Evolutionary conservation across 2,797 vertebrate genomes (phyloP).

Genomic region (Acrocephalus scirpaceus): DNA sequence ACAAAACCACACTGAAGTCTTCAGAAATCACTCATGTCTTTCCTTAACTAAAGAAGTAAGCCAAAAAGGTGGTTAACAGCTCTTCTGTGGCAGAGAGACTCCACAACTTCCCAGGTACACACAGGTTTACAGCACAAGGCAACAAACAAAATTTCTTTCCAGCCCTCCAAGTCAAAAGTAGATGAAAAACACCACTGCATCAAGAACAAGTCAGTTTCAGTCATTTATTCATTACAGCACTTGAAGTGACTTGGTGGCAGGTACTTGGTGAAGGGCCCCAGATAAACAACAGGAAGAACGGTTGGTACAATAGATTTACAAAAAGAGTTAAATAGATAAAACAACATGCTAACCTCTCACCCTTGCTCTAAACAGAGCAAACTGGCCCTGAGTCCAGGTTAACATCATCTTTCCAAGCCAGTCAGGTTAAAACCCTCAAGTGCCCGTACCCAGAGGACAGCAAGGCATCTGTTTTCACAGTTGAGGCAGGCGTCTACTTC

Average conservation of each 20-base stretch:
- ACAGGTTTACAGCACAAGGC: not conserved
- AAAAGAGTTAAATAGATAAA: constrained; percentile 37
- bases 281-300: not conserved
- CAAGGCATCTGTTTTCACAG: not conserved
- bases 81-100: not conserved
- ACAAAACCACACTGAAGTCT: not conserved
- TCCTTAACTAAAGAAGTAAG: not conserved
- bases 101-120: accelerated
- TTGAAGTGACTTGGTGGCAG: not conserved
- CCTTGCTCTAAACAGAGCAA: not conserved
- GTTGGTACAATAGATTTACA: not conserved
- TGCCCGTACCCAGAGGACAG: not conserved
- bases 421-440: not conserved
- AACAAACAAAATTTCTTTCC: not conserved
- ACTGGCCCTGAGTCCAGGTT: not conserved
- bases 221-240: constrained; percentile 31
- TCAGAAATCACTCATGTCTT: not conserved
- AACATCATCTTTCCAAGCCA: not conserved
- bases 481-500: not conserved
- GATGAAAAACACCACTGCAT: not conserved
- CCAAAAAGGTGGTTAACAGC: not conserved
- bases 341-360: not conserved
- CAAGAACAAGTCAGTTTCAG: not conserved
- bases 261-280: not conserved
- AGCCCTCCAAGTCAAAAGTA: not conserved